Evolutionary conservation across 2,113 vertebrate genomes (phyloP).

Genomic region (Xyliphius kryptos): DNA sequence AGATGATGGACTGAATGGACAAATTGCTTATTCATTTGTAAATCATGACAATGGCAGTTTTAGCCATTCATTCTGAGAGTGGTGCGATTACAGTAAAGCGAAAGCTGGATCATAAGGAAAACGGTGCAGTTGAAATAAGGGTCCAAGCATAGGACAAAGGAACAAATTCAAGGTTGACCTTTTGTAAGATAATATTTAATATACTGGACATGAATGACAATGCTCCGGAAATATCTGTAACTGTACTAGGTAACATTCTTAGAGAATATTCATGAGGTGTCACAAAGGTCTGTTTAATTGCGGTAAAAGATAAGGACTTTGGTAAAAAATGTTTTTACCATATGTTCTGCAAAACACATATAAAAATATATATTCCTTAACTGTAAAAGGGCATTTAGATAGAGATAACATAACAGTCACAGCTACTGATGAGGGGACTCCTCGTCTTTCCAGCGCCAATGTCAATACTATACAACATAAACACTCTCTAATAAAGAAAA

Average conservation of each 20-base stretch:
- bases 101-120: slow-evolving; percentile 61
- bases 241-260: slow-evolving; percentile 67
- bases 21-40: slow-evolving; percentile 57
- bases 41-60: slow-evolving; percentile 65
- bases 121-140: slow-evolving; percentile 51
- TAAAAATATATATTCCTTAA: slow-evolving; percentile 37
- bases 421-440: slow-evolving; percentile 30
- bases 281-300: slow-evolving; percentile 76
- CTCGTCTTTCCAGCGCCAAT: slow-evolving; percentile 35
- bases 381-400: slow-evolving; percentile 21
- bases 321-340: slow-evolving; percentile 29
- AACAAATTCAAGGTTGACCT: slow-evolving; percentile 30
- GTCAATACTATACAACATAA: slow-evolving; percentile 25
- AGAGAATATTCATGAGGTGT: slow-evolving; percentile 69
- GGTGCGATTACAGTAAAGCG: slow-evolving; percentile 67
- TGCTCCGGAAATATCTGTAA: slow-evolving; percentile 69
- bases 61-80: slow-evolving; percentile 59
- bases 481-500: too few relatives aligned
- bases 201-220: too few relatives aligned
- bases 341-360: slow-evolving; percentile 32
- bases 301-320: slow-evolving; percentile 70
- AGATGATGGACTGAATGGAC: slow-evolving; percentile 59
- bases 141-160: slow-evolving; percentile 52
- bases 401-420: slow-evolving; percentile 32
- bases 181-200: slow-evolving; percentile 73